Conservation (phyloP, 2,113 vertebrate genomes). For the Pithys albifrons region DNA sequence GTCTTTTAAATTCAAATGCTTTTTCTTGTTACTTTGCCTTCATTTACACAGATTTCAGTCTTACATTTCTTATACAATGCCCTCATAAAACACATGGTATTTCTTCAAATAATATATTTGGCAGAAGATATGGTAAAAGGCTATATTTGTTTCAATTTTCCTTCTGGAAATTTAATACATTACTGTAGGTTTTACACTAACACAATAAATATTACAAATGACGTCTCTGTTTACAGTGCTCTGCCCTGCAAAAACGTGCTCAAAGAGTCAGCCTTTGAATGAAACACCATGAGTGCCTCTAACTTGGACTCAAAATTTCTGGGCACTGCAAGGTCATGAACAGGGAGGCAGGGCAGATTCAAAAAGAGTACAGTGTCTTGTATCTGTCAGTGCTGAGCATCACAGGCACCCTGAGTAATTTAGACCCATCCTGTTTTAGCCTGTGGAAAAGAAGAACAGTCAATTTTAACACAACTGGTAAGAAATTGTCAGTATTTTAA, state of each 20-base stretch:
- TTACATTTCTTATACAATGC: background rate
- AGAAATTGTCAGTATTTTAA: conserved; percentile 28
- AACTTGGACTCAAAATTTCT: background rate
- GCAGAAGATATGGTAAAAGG: background rate
- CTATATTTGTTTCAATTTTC: background rate
- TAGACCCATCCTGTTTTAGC: background rate
- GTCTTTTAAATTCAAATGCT: background rate
- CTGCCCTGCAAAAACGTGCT: background rate
- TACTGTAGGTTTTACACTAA: background rate
- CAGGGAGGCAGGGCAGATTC: background rate
- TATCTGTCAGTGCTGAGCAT: background rate
- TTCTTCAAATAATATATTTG: background rate
- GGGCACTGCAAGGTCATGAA: background rate
- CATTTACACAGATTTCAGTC: background rate
- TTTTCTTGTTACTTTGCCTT: background rate
- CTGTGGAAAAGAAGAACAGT: background rate
- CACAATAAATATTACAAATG: background rate
- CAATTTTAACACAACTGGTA: conserved; percentile 18
- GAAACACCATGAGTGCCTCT: background rate
- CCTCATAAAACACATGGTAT: background rate
- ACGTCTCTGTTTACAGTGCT: background rate
- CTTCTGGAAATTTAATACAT: background rate
- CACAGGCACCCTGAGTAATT: background rate
- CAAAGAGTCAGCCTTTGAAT: background rate
- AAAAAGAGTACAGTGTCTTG: background rate